phyloP scores from a whole-genome alignment of 2,113 vertebrate genomes.

The Pogona vitticeps region DNA sequence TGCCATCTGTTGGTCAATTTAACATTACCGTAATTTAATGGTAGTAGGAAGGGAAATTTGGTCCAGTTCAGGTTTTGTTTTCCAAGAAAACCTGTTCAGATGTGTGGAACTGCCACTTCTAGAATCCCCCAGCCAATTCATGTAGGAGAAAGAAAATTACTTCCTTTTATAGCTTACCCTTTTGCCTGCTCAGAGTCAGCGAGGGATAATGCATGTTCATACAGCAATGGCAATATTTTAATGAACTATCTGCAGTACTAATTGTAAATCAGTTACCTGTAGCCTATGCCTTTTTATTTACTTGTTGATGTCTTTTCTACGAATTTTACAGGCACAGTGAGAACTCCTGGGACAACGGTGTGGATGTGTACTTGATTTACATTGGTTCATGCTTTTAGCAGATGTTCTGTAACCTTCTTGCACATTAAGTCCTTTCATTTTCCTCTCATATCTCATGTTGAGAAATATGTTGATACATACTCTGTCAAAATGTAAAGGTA shows the following conservation, averaged over 20 bases:
- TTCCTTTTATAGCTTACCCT: too few relatives aligned
- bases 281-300: too few relatives aligned
- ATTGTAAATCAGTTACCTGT: background rate
- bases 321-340: background rate
- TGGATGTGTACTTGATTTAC: background rate
- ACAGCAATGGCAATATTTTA: too few relatives aligned
- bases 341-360: background rate
- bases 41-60: too few relatives aligned
- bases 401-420: background rate
- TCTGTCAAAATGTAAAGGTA: background rate
- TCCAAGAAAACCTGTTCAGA: background rate
- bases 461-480: background rate
- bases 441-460: background rate
- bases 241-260: background rate
- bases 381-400: background rate
- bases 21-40: conserved; percentile 11
- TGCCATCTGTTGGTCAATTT: conserved; percentile 81
- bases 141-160: too few relatives aligned
- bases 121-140: too few relatives aligned
- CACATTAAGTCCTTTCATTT: background rate
- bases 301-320: too few relatives aligned
- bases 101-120: too few relatives aligned
- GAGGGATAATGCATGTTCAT: too few relatives aligned
- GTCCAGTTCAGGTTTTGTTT: background rate
- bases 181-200: too few relatives aligned